Evolutionary conservation across 2,797 vertebrate genomes (phyloP), one percentile per base, ranked within the genome.

Genomic region (Crypturellus tataupa): DNA sequence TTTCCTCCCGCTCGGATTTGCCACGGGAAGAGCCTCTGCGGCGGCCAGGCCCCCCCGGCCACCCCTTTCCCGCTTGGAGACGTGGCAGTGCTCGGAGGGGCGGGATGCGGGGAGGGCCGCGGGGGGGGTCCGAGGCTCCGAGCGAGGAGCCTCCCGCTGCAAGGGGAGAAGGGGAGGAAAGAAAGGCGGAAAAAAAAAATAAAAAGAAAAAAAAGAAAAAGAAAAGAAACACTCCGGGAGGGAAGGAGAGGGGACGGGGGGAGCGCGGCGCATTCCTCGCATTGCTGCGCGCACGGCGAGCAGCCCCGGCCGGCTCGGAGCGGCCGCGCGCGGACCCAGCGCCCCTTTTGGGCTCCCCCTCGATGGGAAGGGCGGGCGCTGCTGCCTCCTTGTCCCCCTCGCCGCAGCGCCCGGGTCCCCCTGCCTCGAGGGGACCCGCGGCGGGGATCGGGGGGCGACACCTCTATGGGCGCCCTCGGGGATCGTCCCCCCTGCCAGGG

Each of bases 1-100:
- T 94, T 94, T 73, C 82, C 59, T 91, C 72, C 92, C 91, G 56
- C 80, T 82, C 60, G 39, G 62, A 81, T 95, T 96, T 35, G 49
- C 94, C 94, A 29, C 69, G 89, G 90, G 91, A 87, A 90, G 78
- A 88, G 95, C 85, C 58, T 91, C 88, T 88, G 81, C 93, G 91
- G 93, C 88, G 37, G 76, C 85, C 80, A 91, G 93, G 89, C 89
- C 93, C 53, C 51, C 95, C 94, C 87, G 79, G 95, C 94, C 91
- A 92, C 92, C 95, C 86, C 95, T 88, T 87, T 95, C 94, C 94
- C 80, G 20, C 96, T 97, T 97, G 98, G 98, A 99, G 98, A 99
- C 98, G 98, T 99, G 99, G 99, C 99, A 99, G 96, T 93, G 86
- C 75, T 94, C 97, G 94, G 94, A 94, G 96, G 94, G 65, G 96